These are phyloP conservation scores for Poeciliopsis prolifica DNA, from an alignment of 2,113 vertebrate genomes.

Conservation along the genomic window DNA sequence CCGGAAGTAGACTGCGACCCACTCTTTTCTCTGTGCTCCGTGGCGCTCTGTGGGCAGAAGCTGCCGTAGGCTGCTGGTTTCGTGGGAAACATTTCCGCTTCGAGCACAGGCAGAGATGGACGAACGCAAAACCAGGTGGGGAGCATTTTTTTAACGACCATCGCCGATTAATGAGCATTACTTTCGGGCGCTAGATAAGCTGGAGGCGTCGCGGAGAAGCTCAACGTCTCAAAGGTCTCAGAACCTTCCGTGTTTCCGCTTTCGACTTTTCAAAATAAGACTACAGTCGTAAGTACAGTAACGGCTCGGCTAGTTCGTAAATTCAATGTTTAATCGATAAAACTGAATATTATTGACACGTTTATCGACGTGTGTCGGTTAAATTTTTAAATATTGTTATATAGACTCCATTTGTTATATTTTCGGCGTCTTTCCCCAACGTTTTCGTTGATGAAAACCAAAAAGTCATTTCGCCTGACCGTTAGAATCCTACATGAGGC, in stretches of 20 bases:
- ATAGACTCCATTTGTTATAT: not conserved
- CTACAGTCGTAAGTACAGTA: not conserved
- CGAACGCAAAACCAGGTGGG: constrained; percentile 33
- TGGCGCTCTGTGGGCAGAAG: constrained; percentile 64
- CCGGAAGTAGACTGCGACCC: constrained; percentile 61
- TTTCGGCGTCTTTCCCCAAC: not conserved
- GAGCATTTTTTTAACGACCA: not conserved
- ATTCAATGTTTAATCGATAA: not conserved
- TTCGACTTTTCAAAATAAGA: constrained; percentile 47
- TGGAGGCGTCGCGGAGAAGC: constrained; percentile 16
- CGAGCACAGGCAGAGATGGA: constrained; percentile 7
- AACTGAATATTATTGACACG: not conserved
- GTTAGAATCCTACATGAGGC: not conserved
- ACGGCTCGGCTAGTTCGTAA: no score
- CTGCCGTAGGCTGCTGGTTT: not conserved
- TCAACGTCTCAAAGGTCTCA: constrained; percentile 23
- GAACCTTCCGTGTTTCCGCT: constrained; percentile 26
- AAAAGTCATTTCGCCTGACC: not conserved
- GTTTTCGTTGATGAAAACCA: not conserved
- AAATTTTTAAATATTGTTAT: not conserved
- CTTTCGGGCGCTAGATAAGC: not conserved
- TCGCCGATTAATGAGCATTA: no score
- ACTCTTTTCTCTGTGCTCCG: constrained; percentile 71
- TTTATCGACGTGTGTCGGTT: not conserved
- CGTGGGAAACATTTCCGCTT: not conserved